Conservation (phyloP, 2,797 vertebrate species). For the Rhinella marina region DNA sequence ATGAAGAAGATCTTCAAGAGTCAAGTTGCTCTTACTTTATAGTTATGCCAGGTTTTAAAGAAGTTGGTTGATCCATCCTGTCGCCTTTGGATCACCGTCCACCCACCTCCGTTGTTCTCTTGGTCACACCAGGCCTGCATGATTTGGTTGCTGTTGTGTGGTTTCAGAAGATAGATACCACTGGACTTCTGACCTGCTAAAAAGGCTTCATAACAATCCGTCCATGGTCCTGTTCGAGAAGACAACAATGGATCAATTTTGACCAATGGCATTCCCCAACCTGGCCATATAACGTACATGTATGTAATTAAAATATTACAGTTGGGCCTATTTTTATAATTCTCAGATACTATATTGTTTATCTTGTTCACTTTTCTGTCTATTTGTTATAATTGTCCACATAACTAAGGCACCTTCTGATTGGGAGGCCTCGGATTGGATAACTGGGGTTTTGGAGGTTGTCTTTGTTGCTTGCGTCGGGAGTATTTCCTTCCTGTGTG, state of each 20-base stretch:
- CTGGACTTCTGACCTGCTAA: constrained; percentile 78
- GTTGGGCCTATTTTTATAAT: not conserved
- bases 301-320: not conserved
- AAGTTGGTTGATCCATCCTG: constrained; percentile 91
- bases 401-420: constrained; percentile 31
- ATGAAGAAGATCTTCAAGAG: not conserved
- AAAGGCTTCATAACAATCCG: constrained; percentile 83
- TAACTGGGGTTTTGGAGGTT: constrained; percentile 7
- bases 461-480: constrained; percentile 1
- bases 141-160: constrained; percentile 74
- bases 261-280: too few species aligned
- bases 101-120: constrained; percentile 80
- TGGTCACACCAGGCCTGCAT: constrained; percentile 92
- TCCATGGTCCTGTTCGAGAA: constrained; percentile 82
- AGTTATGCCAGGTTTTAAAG: constrained; percentile 90
- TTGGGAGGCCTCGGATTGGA: constrained; percentile 22
- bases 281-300: not conserved
- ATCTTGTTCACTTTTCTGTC: not conserved
- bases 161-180: constrained; percentile 83
- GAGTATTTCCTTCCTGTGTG: not conserved
- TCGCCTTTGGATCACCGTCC: constrained; percentile 89
- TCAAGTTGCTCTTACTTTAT: constrained; percentile 77
- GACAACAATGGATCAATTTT: not conserved
- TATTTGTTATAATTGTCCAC: not conserved
- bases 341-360: not conserved